Conservation (phyloP, 2,888 invertebrate species). For the Scaptodrosophila latifasciaeformis region DNA sequence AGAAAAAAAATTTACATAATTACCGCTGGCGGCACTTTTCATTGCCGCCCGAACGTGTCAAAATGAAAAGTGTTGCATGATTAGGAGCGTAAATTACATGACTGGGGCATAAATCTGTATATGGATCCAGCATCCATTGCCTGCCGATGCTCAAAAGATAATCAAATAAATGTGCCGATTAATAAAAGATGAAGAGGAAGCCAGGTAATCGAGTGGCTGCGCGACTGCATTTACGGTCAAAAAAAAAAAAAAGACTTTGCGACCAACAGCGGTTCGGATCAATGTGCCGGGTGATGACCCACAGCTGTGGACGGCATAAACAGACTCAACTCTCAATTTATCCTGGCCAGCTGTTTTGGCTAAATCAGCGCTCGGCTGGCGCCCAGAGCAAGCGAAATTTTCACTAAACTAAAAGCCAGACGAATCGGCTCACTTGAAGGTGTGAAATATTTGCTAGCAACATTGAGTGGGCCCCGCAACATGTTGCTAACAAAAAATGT, state of each 20-base stretch:
- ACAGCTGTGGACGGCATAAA: conserved; percentile 10
- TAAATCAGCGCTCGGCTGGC: conserved; percentile 41
- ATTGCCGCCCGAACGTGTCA: conserved; percentile 58
- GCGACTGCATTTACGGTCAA: too few species aligned
- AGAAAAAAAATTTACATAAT: conserved; percentile 62
- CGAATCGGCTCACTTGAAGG: conserved; percentile 39
- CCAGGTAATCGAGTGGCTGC: neutral
- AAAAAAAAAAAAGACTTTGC: neutral
- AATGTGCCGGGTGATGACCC: conserved; percentile 40
- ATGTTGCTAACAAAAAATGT: conserved; percentile 7
- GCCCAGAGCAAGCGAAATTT: conserved; percentile 47
- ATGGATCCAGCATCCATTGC: conserved; percentile 16
- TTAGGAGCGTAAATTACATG: conserved; percentile 66
- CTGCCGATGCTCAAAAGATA: conserved; percentile 41
- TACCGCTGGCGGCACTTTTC: conserved; percentile 57
- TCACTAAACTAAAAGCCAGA: neutral
- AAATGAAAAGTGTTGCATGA: conserved; percentile 73
- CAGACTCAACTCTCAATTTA: neutral
- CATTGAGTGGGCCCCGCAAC: neutral
- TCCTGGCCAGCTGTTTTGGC: conserved; percentile 1
- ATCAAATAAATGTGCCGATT: conserved; percentile 67
- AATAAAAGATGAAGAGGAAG: conserved; percentile 64
- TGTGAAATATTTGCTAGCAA: conserved; percentile 39
- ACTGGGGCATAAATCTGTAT: conserved; percentile 54
- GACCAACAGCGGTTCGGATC: conserved; percentile 15